Base-by-base conservation (phyloP, 2,888 invertebrate genomes). In the Aphidoletes aphidimyza region DNA sequence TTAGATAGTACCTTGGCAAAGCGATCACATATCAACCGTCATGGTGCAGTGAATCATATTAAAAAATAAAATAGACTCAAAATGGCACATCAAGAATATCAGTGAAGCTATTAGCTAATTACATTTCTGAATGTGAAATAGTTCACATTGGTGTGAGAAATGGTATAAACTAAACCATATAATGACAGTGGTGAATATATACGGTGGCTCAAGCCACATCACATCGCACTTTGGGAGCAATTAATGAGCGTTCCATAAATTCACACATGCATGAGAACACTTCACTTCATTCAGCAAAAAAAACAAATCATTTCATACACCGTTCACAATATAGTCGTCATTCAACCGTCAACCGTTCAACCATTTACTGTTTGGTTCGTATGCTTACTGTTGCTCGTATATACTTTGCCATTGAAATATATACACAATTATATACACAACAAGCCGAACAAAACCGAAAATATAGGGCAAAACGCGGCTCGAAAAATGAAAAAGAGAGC, bases 211-310 rank as follows among this genome's bases (percentile, higher is more conserved):
- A 30, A 69, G 54, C 22, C 47, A 8, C 54, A 54, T 54, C 54
- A 69, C 14, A 17, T 14, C 69, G 69, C 17, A 34, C 69, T 14
- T 69, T 69, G 69, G 69, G 69, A 69, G 69, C 69, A 69, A 69
- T 69, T 69, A 69, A 34, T 69, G 69, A 30, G 69, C 30, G 30
- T 69, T 3, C 14, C 69, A 69, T n/a, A n/a, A n/a, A 69, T 69
- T 69, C 69, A 69, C 69, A 69, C 69, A 69, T 69, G 69, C 69
- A 69, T 69, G 69, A 30, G 69, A 69, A 69, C 30, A 34, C 30
- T 14, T 69, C 26, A 26, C 26, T 69, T 69, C 69, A 69, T 54
- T 22, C 26, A 54, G 54, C 54, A 54, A 54, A 54, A n/a, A n/a
- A n/a, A n/a, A n/a, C n/a, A n/a, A 54, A 54, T 54, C 26, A 26